phyloP scores from a whole-genome alignment of 1,140 invertebrate species.

The Limonius californicus region DNA sequence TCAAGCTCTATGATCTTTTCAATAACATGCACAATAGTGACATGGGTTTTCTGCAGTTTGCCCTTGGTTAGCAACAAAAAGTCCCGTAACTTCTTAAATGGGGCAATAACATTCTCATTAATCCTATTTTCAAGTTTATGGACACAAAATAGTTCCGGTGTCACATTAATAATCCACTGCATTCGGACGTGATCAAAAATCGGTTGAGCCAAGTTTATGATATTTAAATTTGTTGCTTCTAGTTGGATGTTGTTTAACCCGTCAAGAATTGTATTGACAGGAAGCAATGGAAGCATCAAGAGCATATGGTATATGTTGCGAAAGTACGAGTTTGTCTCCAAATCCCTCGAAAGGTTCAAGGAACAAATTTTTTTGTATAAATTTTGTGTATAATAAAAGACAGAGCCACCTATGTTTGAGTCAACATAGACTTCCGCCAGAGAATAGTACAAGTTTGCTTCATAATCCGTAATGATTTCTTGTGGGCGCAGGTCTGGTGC shows the following conservation, averaged over 20 bases:
- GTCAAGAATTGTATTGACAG: slow-evolving; percentile 40
- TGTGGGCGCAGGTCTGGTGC: slow-evolving; percentile 35
- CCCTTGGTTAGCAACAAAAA: slow-evolving; percentile 34
- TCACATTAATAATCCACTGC: slow-evolving; percentile 41
- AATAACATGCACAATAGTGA: slow-evolving; percentile 28
- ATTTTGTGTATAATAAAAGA: slow-evolving; percentile 41
- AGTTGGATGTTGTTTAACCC: slow-evolving; percentile 37
- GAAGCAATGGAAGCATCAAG: slow-evolving; percentile 40
- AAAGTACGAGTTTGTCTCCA: slow-evolving; percentile 39
- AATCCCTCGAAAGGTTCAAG: slow-evolving; percentile 33
- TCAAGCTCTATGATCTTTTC: slow-evolving; percentile 42
- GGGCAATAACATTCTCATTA: slow-evolving; percentile 41
- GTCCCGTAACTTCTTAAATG: slow-evolving; percentile 40
- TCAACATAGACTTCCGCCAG: slow-evolving; percentile 37
- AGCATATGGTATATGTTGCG: slow-evolving; percentile 40
- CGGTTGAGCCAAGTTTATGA: slow-evolving; percentile 21
- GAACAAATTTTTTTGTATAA: slow-evolving; percentile 42
- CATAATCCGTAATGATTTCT: slow-evolving; percentile 42
- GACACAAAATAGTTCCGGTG: slow-evolving; percentile 39
- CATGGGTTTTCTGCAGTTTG: slow-evolving; percentile 27
- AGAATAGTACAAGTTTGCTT: slow-evolving; percentile 39
- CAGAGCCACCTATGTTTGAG: slow-evolving; percentile 39
- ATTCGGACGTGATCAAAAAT: slow-evolving; percentile 34
- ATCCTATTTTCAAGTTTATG: slow-evolving; percentile 40
- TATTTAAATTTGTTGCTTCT: slow-evolving; percentile 31